Conservation (phyloP, 64 coral and sea anemone genomes). For the Porites lutea region DNA sequence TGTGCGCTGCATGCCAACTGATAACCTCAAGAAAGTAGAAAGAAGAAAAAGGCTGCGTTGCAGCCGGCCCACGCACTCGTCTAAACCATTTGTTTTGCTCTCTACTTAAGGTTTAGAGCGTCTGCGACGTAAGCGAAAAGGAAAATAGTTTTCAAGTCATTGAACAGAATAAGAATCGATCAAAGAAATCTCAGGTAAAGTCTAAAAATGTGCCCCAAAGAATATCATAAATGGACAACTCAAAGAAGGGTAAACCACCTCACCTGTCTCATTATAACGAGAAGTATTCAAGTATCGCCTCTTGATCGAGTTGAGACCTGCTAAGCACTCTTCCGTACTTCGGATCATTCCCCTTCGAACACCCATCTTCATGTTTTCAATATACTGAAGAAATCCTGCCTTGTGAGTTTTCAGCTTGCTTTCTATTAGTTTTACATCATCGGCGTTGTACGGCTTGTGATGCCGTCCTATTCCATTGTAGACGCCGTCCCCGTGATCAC, state of each 20-base stretch:
- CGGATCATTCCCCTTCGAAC: slow-evolving; percentile 76
- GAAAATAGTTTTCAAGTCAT: too few species aligned
- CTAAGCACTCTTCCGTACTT: slow-evolving; percentile 76
- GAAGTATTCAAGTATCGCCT: slow-evolving; percentile 82
- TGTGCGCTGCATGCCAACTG: too few species aligned
- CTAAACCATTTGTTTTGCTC: too few species aligned
- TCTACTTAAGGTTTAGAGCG: too few species aligned
- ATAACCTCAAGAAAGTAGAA: too few species aligned
- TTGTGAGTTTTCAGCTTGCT: slow-evolving; percentile 55
- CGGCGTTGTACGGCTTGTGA: slow-evolving; percentile 50
- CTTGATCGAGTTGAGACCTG: slow-evolving; percentile 75
- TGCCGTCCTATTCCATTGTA: slow-evolving; percentile 54
- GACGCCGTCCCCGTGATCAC: slow-evolving; percentile 59
- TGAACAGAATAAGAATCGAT: too few species aligned
- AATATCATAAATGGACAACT: too few species aligned
- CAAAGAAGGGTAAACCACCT: background rate
- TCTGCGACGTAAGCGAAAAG: too few species aligned
- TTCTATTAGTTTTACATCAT: slow-evolving; percentile 57
- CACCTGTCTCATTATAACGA: slow-evolving; percentile 75
- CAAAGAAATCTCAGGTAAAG: too few species aligned
- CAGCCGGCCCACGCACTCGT: too few species aligned
- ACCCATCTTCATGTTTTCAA: background rate
- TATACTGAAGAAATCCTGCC: slow-evolving; percentile 68
- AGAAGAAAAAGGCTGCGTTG: too few species aligned
- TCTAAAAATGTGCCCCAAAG: too few species aligned